Evolutionary conservation across 2,113 vertebrate species (phyloP), one percentile per base, ranked within the genome.

Genomic region (Centropus unirufus): DNA sequence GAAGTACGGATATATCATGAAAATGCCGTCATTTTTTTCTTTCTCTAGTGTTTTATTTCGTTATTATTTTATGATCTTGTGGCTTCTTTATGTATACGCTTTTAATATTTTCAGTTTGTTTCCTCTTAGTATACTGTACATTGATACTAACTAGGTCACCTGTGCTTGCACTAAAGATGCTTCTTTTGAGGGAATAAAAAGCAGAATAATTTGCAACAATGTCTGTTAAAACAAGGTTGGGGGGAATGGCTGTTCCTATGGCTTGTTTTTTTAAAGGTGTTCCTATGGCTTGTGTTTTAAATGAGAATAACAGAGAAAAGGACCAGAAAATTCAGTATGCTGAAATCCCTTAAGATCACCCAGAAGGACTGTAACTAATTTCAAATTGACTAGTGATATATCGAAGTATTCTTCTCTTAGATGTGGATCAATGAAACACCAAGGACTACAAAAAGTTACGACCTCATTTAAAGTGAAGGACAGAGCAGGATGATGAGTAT

Each of bases 341-440:
- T 40, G 39, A 92, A 94, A 92, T 88, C 30, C 29, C 20, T 91
- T 79, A 61, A 49, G 11, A 76, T 76, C n/a, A 83, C 3, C 13
- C 27, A 83, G 27, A 34, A 90, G 75, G 29, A 90, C 40, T 8
- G 89, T 95, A 75, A 91, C 92, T 89, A 57, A 76, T 91, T 95
- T 47, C 55, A 83, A 86, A 29, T 70, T 91, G 36, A 86, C 23
- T 91, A 59, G 89, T 39, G 12, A 84, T 90, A 61, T 76, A 93
- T 68, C 83, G 47, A 92, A 94, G 84, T 27, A 87, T 29, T 46
- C 12, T 59, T 85, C 46, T 20, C 8, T 74, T 82, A 92, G 51
- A 47, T 55, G 23, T 63, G 29, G 47, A 74, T 84, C 76, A 74
- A 46, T 66, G 74, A 80, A 67, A 76, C 4, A 66, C 10, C 8